These are phyloP conservation scores for Magallana ariakensis DNA, from an alignment of 1,140 invertebrate genomes.

Conservation along the genomic window DNA sequence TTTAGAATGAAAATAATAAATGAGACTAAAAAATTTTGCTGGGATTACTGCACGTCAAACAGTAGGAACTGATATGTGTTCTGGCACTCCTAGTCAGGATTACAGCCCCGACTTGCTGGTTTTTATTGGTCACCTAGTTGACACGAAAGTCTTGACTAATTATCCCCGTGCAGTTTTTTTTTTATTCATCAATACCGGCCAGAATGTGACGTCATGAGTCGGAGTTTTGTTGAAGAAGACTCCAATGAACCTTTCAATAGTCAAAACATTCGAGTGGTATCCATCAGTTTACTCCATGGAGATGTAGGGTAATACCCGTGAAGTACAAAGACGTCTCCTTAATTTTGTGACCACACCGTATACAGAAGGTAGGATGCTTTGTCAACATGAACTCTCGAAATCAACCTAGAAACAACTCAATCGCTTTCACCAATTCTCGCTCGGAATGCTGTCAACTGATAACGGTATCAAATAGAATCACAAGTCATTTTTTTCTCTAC, in stretches of 20 bases:
- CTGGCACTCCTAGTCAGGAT: background rate
- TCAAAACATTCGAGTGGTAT: conserved; percentile 1
- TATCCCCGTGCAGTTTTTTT: conserved; percentile 17
- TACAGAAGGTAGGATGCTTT: background rate
- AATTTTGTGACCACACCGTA: background rate
- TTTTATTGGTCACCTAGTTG: conserved; percentile 5
- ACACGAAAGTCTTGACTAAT: conserved; percentile 28
- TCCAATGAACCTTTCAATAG: conserved; percentile 5
- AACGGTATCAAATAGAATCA: no score
- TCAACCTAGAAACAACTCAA: background rate
- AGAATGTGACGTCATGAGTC: background rate
- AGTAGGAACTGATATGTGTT: background rate
- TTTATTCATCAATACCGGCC: conserved; percentile 9
- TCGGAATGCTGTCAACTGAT: no score
- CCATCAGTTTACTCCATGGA: background rate
- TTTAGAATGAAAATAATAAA: background rate
- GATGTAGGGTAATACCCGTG: background rate
- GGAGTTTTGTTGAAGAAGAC: background rate
- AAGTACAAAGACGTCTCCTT: background rate
- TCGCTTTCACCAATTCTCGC: background rate
- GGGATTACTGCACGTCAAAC: background rate
- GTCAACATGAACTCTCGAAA: background rate
- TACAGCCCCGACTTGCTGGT: background rate
- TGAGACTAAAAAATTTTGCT: background rate
- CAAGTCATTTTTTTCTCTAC: no score